Conservation (phyloP, 1,140 invertebrate species). For the Tetraneura akinire region DNA sequence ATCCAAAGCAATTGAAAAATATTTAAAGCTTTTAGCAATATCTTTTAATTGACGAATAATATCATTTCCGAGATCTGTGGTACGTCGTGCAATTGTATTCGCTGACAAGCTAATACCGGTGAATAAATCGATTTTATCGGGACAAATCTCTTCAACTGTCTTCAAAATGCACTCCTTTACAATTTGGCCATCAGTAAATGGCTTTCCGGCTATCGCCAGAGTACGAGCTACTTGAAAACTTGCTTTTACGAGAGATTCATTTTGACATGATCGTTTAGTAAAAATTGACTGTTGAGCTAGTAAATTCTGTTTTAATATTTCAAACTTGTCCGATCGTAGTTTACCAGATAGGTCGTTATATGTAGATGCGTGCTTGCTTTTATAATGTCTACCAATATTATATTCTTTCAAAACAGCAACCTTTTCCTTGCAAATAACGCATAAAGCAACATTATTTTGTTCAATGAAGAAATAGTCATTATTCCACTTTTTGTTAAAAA, state of each 20-base stretch:
- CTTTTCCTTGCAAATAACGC: constrained; percentile 15
- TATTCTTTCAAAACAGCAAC: neutral
- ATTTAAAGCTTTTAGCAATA: neutral
- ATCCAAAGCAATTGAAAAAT: neutral
- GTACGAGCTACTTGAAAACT: constrained; percentile 2
- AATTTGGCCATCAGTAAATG: neutral
- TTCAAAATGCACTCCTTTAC: constrained; percentile 2
- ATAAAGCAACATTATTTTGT: neutral
- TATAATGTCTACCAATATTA: neutral
- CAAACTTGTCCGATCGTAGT: constrained; percentile 3
- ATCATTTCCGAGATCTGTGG: constrained; percentile 3
- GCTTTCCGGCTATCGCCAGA: neutral
- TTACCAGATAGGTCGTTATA: neutral
- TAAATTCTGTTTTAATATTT: constrained; percentile 13
- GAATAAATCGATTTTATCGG: constrained; percentile 6
- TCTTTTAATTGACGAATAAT: constrained; percentile 3
- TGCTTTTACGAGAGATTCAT: neutral
- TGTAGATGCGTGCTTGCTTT: neutral
- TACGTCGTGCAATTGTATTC: constrained; percentile 10
- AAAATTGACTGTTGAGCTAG: constrained; percentile 5
- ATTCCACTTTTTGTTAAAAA: constrained; percentile 4
- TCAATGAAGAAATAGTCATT: neutral
- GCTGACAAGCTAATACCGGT: neutral
- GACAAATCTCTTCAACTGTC: neutral
- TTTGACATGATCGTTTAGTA: neutral